phyloP scores from a whole-genome alignment of 2,888 invertebrate genomes.

The Desoria tigrina region DNA sequence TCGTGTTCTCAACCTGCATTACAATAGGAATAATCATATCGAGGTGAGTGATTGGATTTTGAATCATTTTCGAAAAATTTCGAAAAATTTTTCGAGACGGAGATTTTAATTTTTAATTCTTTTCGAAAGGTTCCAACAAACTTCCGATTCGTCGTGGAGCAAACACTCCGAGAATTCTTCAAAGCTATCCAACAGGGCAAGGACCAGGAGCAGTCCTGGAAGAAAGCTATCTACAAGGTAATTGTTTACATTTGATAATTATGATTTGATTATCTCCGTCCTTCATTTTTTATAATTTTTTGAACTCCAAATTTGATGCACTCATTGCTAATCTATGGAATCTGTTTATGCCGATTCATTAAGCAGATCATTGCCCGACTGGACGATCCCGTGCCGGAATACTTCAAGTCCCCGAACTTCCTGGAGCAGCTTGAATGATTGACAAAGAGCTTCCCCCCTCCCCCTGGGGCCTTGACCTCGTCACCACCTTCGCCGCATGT shows the following conservation, averaged over 20 bases:
- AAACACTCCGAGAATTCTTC: constrained; percentile 98
- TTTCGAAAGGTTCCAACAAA: constrained; percentile 85
- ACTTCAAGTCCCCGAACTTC: constrained; percentile 99
- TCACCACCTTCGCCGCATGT: constrained; percentile 14
- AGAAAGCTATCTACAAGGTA: constrained; percentile 97
- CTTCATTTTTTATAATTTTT: background rate
- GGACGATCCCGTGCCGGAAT: constrained; percentile 98
- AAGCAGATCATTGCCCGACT: constrained; percentile 86
- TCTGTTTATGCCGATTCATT: constrained; percentile 11
- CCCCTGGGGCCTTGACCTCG: background rate
- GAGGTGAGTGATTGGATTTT: constrained; percentile 65
- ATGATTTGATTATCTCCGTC: constrained; percentile 13
- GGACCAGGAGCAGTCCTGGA: constrained; percentile 99
- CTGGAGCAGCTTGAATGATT: constrained; percentile 59
- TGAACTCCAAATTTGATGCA: background rate
- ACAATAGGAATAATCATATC: constrained; percentile 96
- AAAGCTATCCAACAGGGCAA: constrained; percentile 95
- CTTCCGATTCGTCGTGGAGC: constrained; percentile 96
- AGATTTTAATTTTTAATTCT: constrained; percentile 25
- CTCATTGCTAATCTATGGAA: constrained; percentile 17
- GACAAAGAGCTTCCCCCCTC: constrained; percentile 35
- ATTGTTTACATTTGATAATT: constrained; percentile 12
- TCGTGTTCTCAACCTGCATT: constrained; percentile 96
- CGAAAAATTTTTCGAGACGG: background rate
- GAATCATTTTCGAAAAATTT: background rate